Evolutionary conservation across 2,797 vertebrate species (phyloP), one percentile per base, ranked within the genome.

Genomic region (Neosalanx taihuensis): DNA sequence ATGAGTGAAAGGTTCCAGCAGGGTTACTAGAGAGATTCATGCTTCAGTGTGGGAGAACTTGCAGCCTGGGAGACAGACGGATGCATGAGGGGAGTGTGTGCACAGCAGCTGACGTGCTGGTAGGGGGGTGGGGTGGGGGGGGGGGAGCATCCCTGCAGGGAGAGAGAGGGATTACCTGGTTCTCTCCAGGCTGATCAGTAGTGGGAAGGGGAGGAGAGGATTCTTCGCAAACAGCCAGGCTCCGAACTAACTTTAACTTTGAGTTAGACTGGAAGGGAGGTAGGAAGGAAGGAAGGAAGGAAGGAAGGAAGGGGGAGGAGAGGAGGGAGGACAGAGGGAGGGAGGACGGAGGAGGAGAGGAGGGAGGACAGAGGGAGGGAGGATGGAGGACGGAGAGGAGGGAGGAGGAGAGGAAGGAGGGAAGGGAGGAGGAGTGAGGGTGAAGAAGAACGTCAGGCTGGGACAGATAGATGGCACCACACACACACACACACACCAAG

Each of bases 211-310:
- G 93, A 89, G 95, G 93, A 90, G 93, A 94, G 80, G 94, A 94
- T 84, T 96, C 95, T 93, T 96, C 95, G 87, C 95, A 96, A 77
- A 96, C 93, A 88, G 95, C 95, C 93, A 96, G 94, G 92, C 95
- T 95, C 92, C 95, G 94, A 91, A 96, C 94, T 95, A 96, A 94
- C 90, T 95, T 96, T 94, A 96, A 94, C 92, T 95, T 95, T 92
- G 93, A 91, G 90, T 93, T 95, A 87, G 95, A 96, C 95, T 95
- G 82, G 91, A 26, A 26, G 23, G 23, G 23, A 26, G 23, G 23
- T 26, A 26, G 23, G 23, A 1, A 26, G 23, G 23, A 26, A 26
- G 23, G 23, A 26, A 26, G 23, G 23, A 1, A 26, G 23, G 23
- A 26, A 26, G 23, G 23, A 26, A 26, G 1, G 23, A 26, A 26